Percentiles rank a stretch among this genome's conserved stretches.
phyloP scores from a whole-genome alignment of 2,888 invertebrate genomes.

The Melanostoma mellinum region DNA sequence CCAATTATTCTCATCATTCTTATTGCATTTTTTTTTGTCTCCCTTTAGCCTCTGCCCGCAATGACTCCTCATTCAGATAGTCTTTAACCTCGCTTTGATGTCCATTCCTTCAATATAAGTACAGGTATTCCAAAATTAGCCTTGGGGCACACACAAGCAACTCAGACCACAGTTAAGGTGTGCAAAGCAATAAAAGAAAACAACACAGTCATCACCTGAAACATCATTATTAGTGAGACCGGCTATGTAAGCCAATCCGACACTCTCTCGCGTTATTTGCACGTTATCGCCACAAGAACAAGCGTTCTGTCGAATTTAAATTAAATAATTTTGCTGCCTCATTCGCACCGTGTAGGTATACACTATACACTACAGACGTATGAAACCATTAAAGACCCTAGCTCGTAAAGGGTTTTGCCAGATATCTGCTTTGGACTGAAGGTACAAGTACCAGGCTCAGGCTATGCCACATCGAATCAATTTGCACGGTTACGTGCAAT shows the following conservation, averaged over 20 bases:
- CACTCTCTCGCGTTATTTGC: constrained; percentile 58
- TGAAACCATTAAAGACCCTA: neutral
- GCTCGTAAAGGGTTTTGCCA: constrained; percentile 20
- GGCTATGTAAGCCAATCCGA: constrained; percentile 37
- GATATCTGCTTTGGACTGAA: neutral
- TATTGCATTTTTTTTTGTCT: constrained; percentile 9
- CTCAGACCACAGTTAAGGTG: constrained; percentile 44
- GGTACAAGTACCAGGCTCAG: constrained; percentile 6
- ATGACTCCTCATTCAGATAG: neutral
- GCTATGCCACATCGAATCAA: constrained; percentile 74
- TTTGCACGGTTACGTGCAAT: constrained; percentile 74
- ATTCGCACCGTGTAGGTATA: constrained; percentile 32
- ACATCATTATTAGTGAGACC: constrained; percentile 65
- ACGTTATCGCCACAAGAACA: constrained; percentile 65
- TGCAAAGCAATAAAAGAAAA: constrained; percentile 64
- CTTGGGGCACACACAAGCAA: constrained; percentile 39
- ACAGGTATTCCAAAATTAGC: constrained; percentile 37
- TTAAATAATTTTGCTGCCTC: constrained; percentile 71
- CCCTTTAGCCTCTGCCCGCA: neutral
- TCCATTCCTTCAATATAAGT: neutral
- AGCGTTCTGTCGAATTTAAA: constrained; percentile 68
- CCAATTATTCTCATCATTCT: constrained; percentile 40
- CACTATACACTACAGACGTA: neutral
- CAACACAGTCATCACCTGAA: constrained; percentile 68
- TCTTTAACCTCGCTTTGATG: constrained; percentile 37